Evolutionary conservation across 2,113 vertebrate species (phyloP), one percentile per base, ranked within the genome.

Genomic region (Perca flavescens): DNA sequence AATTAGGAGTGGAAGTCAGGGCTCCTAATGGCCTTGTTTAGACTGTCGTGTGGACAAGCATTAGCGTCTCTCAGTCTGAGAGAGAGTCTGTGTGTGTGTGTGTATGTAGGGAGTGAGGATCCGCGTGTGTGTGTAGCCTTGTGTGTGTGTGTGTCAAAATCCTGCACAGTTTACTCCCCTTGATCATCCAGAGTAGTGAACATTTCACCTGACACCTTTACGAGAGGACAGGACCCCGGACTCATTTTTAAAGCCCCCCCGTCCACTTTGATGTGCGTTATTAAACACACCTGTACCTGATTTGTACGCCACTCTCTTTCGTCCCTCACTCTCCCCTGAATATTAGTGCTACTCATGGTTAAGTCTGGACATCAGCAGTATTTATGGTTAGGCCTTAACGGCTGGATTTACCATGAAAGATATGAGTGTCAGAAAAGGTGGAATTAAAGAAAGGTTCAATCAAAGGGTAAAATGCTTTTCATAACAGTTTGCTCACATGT

Each of bases 161-260:
- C 75, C 63, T 61, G 58, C 82, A 43, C 81, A 50, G 74, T 72
- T 70, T 56, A 62, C 72, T 82, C 69, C 80, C 91, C 92, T 94
- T 95, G 95, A 95, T 95, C 94, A 95, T 72, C 47, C 50, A 46
- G 70, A 77, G 86, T 57, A 68, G 88, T 88, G 90, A 90, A 94
- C 89, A 92, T 94, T 91, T 93, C 87, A 88, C 83, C 82, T 93
- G 94, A 94, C 94, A 95, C 92, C 83, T 95, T 95, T 94, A 95
- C 46, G 92, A 94, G 92, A 88, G 89, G 88, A 93, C 94, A 91
- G 84, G 91, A 93, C 90, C 92, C 85, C 11, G 17, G 79, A 79
- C 91, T 91, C 81, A 25, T 83, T 90, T 91, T 92, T 84, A 87
- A 91, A 80, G 61, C 61, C 68, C 78, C 78, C 85, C 79, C n/a